Base-by-base conservation (phyloP, 2,888 invertebrate genomes). In the Eilema griseolum region DNA sequence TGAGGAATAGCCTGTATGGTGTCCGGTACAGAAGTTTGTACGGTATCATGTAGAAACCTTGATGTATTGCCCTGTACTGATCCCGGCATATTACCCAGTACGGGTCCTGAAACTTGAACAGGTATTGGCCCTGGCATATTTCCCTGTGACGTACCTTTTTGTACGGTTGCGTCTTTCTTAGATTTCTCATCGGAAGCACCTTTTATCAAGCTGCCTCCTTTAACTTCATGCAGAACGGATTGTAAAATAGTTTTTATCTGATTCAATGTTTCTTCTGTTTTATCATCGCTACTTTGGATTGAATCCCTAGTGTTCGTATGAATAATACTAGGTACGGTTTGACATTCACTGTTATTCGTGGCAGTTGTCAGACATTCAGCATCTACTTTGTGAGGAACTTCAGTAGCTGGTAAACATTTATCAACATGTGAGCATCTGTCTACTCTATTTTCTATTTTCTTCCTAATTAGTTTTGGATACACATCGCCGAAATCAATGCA, bases 161-260 rank as follows among this genome's bases (percentile, higher is more conserved):
- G 93, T 16, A 92, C 87, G 1, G 88, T 73, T 24, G 90, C 92
- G 62, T 93, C 93, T 83, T 87, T 93, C 74, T 86, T 93, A 20
- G 71, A 23, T 68, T 83, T 88, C 7, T 82, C 82, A 20, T 86
- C 63, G 57, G 62, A 77, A 57, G 57, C 62, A 26, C 73, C 80
- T 71, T 82, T 88, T 20, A 80, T 41, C 74, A 86, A 86, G 16
- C 83, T 78, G 56, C 86, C 91, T 2, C 88, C 89, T 85, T 93
- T 94, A 0, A 95, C 91, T 87, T 94, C 93, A 14, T 86, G 84
- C 57, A 95, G 77, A 11, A 95, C 93, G 0, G 91, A 87, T 76
- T 93, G 91, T 52, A 95, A 80, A 71, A 94, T 93, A 75, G 66
- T 85, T 80, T 94, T 94, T 65, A 94, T 94, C 84, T 94, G 92